Conservation (phyloP, 2,888 invertebrate species). For the Pammene fasciana region DNA sequence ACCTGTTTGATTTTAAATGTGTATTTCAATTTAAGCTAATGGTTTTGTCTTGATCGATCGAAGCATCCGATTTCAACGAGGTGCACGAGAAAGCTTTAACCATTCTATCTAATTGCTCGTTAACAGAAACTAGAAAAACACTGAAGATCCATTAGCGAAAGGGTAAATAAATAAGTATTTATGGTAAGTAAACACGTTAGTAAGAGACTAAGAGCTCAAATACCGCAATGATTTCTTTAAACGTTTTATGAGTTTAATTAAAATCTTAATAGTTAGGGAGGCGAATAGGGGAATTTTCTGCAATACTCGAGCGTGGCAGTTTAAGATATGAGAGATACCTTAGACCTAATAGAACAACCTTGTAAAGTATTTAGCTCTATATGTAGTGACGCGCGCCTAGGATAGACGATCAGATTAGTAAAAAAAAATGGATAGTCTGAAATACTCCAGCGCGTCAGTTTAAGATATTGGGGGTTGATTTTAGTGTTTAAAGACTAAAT, state of each 20-base stretch:
- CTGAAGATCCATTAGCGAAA: constrained; percentile 5
- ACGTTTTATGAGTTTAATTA: background rate
- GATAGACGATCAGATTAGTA: too few species aligned
- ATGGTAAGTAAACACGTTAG: background rate
- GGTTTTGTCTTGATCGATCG: background rate
- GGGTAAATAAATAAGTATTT: background rate
- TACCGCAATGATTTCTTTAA: background rate
- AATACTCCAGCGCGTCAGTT: too few species aligned
- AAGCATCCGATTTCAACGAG: background rate
- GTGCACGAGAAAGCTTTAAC: background rate
- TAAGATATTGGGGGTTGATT: too few species aligned
- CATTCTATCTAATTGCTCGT: constrained; percentile 9
- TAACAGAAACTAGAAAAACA: constrained; percentile 8
- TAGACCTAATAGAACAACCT: too few species aligned
- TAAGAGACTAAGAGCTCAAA: background rate
- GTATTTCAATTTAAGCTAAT: background rate
- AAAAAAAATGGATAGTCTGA: too few species aligned
- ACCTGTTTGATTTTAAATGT: background rate
- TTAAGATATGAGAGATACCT: too few species aligned
- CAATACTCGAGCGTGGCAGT: too few species aligned
- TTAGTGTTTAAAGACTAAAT: too few species aligned
- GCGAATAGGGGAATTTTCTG: too few species aligned
- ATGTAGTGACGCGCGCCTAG: too few species aligned
- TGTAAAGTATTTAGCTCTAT: too few species aligned
- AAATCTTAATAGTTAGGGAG: too few species aligned